phyloP scores from a whole-genome alignment of 2,797 vertebrate genomes.

The Sitta carolinensis region DNA sequence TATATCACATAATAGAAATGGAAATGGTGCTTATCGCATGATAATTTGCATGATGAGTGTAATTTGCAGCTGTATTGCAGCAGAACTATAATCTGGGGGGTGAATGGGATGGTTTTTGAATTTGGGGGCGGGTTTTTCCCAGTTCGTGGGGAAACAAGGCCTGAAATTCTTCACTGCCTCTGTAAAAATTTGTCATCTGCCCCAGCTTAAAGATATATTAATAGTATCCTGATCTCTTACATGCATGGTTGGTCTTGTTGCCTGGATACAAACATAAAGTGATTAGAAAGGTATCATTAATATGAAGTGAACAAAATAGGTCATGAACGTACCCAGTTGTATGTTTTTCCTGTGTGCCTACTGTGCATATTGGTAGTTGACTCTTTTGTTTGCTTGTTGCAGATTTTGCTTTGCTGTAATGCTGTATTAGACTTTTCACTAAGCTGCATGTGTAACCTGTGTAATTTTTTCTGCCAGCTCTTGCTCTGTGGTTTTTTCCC shows the following conservation, averaged over 20 bases:
- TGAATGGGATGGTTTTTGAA: background rate
- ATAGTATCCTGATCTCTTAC: conserved; percentile 25
- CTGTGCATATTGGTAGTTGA: background rate
- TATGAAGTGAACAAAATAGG: conserved; percentile 24
- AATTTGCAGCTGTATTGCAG: background rate
- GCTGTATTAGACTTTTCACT: background rate
- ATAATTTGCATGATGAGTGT: background rate
- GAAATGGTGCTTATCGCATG: background rate
- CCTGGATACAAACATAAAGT: conserved; percentile 31
- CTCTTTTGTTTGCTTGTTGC: background rate
- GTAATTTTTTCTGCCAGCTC: background rate
- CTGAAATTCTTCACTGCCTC: conserved; percentile 3
- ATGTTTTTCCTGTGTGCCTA: background rate
- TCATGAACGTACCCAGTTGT: background rate
- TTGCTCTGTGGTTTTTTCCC: background rate
- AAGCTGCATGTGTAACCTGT: background rate
- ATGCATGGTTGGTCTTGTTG: conserved; percentile 23
- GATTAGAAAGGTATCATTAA: conserved; percentile 39
- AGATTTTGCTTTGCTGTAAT: background rate
- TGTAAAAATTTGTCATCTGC: conserved; percentile 19
- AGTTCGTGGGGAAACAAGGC: background rate
- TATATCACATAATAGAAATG: background rate
- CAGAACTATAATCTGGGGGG: background rate
- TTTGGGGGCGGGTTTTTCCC: background rate
- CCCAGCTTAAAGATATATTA: conserved; percentile 18